A percentile compares a stretch with the other conserved stretches of the same genome.
Conservation (phyloP, 2,888 invertebrate genomes). For the Leptinotarsa tumamoca region DNA sequence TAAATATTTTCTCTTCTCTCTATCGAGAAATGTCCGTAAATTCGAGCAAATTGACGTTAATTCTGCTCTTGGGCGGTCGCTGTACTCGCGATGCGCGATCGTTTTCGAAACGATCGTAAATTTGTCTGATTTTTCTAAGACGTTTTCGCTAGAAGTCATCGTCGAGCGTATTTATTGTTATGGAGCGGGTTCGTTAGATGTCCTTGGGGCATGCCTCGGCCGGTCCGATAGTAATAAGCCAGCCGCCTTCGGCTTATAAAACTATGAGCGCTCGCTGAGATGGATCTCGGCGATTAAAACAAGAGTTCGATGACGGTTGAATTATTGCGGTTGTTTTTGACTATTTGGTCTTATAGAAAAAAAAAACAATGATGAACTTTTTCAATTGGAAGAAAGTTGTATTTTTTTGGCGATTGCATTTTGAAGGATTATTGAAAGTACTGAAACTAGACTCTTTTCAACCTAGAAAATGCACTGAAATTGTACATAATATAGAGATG, state of each 20-base stretch:
- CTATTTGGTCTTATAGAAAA: no score
- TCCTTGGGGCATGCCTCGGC: conserved; percentile 33
- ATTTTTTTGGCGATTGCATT: neutral
- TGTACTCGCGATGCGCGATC: conserved; percentile 7
- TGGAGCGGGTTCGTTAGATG: conserved; percentile 34
- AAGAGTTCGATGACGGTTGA: neutral
- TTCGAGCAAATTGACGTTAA: conserved; percentile 41
- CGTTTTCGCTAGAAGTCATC: conserved; percentile 22
- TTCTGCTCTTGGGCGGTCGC: conserved; percentile 39
- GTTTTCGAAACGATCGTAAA: conserved; percentile 16
- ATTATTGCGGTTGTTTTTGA: neutral
- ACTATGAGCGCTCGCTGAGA: neutral
- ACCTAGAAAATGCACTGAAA: no score
- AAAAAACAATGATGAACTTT: no score
- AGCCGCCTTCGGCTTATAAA: conserved; percentile 7
- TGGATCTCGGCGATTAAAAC: neutral
- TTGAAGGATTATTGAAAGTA: no score
- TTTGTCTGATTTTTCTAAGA: conserved; percentile 22
- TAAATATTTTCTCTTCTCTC: conserved; percentile 22
- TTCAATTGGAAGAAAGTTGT: no score
- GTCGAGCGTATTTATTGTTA: conserved; percentile 32
- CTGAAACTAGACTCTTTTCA: no score
- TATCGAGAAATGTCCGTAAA: conserved; percentile 38
- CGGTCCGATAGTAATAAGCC: conserved; percentile 16
- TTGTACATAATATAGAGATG: no score